Evolutionary conservation across 2,113 vertebrate genomes (phyloP).

Genomic region (Sylvia atricapilla): DNA sequence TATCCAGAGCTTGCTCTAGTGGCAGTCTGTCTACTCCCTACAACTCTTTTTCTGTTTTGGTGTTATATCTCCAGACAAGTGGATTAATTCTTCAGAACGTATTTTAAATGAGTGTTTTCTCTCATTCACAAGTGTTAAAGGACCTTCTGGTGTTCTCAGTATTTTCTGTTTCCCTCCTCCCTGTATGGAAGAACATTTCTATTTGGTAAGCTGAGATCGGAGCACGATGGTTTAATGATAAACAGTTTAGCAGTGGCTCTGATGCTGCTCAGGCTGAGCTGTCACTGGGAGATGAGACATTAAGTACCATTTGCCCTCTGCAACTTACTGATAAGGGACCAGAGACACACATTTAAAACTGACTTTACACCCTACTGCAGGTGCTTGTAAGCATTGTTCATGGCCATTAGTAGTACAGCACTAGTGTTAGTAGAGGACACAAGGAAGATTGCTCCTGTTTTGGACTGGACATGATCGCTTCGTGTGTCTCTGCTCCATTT

Average conservation of each 20-base stretch:
- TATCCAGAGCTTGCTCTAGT: neutral
- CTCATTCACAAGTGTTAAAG: neutral
- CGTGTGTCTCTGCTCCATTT: neutral
- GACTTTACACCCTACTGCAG: neutral
- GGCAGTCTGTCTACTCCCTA: neutral
- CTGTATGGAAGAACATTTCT: neutral
- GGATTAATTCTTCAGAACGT: neutral
- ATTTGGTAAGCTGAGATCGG: neutral
- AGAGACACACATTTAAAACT: neutral
- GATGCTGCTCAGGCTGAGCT: neutral
- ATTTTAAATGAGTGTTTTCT: neutral
- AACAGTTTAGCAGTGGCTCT: neutral
- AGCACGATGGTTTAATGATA: neutral
- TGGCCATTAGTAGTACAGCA: neutral
- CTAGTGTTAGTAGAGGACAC: neutral
- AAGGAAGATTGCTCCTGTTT: neutral
- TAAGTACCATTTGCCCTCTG: neutral
- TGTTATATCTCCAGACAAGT: neutral
- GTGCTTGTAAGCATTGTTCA: neutral
- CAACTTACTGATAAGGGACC: neutral
- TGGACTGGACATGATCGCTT: neutral
- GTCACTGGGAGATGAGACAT: neutral
- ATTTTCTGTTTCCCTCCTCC: neutral
- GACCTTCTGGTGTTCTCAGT: neutral
- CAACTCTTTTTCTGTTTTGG: neutral